Conservation (phyloP, 2,888 invertebrate genomes). For the Diloba caeruleocephala region DNA sequence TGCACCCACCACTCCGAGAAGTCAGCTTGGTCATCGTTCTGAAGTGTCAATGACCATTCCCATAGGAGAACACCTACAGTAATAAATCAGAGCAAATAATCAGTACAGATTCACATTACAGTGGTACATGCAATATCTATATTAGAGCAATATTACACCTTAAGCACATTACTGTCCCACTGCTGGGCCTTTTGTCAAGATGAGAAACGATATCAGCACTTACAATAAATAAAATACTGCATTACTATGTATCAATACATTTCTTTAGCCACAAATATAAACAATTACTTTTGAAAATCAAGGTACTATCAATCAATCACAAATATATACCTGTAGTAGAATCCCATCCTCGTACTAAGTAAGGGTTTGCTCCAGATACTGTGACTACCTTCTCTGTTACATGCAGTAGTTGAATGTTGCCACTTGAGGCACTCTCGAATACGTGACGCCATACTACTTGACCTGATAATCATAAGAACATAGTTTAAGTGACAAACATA, state of each 20-base stretch:
- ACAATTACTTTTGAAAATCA: not conserved
- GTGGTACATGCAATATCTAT: too few relatives aligned
- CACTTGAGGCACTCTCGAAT: constrained; percentile 90
- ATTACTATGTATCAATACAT: too few relatives aligned
- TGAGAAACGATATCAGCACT: too few relatives aligned
- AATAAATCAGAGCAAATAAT: not conserved
- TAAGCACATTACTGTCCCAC: too few relatives aligned
- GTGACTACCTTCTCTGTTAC: constrained; percentile 92
- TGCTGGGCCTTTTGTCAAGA: too few relatives aligned
- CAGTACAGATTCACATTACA: too few relatives aligned
- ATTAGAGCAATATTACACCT: too few relatives aligned
- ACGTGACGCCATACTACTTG: constrained; percentile 95
- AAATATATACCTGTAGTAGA: constrained; percentile 89
- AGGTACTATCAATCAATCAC: not conserved
- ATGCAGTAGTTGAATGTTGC: constrained; percentile 91
- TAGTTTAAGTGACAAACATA: not conserved
- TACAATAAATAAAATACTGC: too few relatives aligned
- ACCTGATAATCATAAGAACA: constrained; percentile 79
- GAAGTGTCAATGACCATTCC: constrained; percentile 92
- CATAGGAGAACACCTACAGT: constrained; percentile 89
- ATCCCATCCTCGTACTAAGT: constrained; percentile 94
- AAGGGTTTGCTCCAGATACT: constrained; percentile 92
- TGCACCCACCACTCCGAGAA: constrained; percentile 90
- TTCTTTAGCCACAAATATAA: too few relatives aligned
- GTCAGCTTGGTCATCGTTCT: constrained; percentile 77